Conservation (phyloP, 2,797 vertebrate species). For the Cirrhinus molitorella region DNA sequence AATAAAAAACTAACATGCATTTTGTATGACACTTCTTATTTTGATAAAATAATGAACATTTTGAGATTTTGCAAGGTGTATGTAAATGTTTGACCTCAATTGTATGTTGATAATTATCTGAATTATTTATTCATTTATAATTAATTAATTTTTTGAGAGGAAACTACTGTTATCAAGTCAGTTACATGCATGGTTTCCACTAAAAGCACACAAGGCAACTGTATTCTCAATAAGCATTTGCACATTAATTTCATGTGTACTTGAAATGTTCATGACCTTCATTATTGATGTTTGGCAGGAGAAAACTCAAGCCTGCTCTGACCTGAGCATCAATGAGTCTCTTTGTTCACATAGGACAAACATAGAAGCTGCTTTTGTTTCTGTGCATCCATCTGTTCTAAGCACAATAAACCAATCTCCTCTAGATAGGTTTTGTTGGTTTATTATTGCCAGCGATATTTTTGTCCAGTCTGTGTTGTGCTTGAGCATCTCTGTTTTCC, state of each 20-base stretch:
- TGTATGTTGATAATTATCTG: no score
- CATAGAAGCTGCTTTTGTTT: constrained; percentile 37
- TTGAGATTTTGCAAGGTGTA: no score
- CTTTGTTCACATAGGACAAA: constrained; percentile 35
- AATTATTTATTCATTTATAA: not conserved
- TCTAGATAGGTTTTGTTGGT: not conserved
- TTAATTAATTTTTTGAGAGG: not conserved
- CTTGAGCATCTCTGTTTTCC: constrained; percentile 31
- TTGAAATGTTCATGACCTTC: constrained; percentile 24
- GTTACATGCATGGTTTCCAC: not conserved
- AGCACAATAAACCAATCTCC: not conserved
- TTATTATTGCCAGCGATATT: constrained; percentile 1
- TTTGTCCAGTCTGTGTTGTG: not conserved
- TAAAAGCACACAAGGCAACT: not conserved
- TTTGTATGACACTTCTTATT: no score
- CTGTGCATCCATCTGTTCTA: constrained; percentile 21
- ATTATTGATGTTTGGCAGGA: constrained; percentile 32
- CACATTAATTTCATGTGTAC: not conserved
- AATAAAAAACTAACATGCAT: no score
- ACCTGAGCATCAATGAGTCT: constrained; percentile 35
- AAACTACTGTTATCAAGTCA: not conserved
- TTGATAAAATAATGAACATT: no score
- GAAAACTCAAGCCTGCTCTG: constrained; percentile 8
- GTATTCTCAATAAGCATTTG: not conserved
- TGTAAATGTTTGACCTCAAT: no score